phyloP scores from a whole-genome alignment of 2,797 vertebrate species.

The Varecia variegata region DNA sequence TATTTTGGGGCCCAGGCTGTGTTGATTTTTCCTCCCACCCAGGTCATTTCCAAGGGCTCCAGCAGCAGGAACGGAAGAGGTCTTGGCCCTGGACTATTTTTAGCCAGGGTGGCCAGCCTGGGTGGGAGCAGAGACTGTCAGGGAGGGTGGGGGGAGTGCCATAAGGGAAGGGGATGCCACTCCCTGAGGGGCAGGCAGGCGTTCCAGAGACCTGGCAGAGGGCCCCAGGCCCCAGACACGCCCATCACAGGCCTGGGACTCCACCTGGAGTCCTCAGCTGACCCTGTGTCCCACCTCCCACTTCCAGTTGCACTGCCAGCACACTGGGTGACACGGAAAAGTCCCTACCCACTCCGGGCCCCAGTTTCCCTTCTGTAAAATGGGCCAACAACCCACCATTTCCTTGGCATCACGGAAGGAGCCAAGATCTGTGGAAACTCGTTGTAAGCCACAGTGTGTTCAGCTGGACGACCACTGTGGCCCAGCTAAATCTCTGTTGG shows the following conservation, averaged over 20 bases:
- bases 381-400: neutral
- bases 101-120: neutral
- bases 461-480: fast-evolving
- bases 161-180: neutral
- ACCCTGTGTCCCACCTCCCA: neutral
- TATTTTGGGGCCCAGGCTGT: constrained; percentile 47
- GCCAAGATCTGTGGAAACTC: neutral
- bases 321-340: neutral
- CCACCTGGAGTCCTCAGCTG: neutral
- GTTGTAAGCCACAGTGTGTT: neutral
- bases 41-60: constrained; percentile 16
- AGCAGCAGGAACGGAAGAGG: neutral
- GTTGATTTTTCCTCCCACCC: constrained; percentile 59
- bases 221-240: neutral
- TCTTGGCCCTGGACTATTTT: constrained; percentile 55
- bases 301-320: neutral
- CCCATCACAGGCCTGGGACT: neutral
- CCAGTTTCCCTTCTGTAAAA: neutral
- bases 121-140: neutral
- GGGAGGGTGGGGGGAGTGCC: neutral
- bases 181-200: neutral
- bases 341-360: neutral
- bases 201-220: neutral
- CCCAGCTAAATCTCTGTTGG: neutral
- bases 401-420: neutral